Evolutionary conservation across 2,888 invertebrate genomes (phyloP).

Genomic region (Cinara cedri): DNA sequence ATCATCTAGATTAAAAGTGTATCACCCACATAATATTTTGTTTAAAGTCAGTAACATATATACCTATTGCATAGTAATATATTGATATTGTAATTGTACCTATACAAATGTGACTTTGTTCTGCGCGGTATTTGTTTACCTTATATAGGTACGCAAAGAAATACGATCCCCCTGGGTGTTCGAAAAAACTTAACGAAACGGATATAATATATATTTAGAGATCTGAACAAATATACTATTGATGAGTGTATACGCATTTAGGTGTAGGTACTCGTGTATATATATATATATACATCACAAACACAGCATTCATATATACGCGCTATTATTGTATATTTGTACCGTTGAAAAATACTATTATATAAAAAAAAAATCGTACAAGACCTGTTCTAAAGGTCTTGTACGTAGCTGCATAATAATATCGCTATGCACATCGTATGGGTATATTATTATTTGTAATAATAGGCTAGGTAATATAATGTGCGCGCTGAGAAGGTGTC

Average conservation of each 20-base stretch:
- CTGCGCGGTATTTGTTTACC: conserved; percentile 16
- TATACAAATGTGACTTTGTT: too few relatives aligned
- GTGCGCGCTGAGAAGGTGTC: conserved; percentile 50
- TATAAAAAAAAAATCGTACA: conserved; percentile 11
- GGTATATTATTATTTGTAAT: conserved; percentile 25
- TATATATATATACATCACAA: background rate
- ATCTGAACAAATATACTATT: conserved; percentile 37
- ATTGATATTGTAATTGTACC: background rate
- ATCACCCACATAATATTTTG: too few relatives aligned
- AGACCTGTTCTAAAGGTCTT: conserved; percentile 52
- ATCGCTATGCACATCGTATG: too few relatives aligned
- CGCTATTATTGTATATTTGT: conserved; percentile 1
- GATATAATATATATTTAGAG: conserved; percentile 9
- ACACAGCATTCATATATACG: background rate
- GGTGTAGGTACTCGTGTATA: too few relatives aligned
- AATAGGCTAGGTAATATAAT: conserved; percentile 45
- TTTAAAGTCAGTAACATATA: too few relatives aligned
- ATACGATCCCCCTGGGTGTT: conserved; percentile 39
- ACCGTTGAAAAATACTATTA: conserved; percentile 36
- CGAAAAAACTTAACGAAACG: conserved; percentile 34
- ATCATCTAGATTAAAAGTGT: too few relatives aligned
- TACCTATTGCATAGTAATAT: too few relatives aligned
- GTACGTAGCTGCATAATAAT: conserved; percentile 22
- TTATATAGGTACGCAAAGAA: background rate
- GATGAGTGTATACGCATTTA: conserved; percentile 6